Evolutionary conservation across 2,888 invertebrate genomes (phyloP), one percentile per base, ranked within the genome.

Genomic region (Drosophila peninsularis): DNA sequence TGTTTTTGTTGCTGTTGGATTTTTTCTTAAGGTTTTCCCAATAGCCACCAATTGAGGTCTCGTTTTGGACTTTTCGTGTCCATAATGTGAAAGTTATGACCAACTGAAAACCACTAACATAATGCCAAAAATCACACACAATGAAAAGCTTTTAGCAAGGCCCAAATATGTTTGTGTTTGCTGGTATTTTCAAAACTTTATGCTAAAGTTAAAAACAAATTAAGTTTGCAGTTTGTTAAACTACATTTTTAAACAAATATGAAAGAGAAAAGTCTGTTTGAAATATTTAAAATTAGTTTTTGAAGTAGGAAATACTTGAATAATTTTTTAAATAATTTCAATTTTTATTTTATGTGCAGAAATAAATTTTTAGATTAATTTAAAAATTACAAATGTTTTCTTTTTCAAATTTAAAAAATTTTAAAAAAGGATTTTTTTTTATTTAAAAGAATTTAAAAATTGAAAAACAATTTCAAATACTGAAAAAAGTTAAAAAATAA

Each of bases 21-120:
- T 62, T 71, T 61, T 71, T 61, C 60, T 50, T 61, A 61, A 61
- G 57, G 73, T 61, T 78, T 77, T 75, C 50, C 73, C 78, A 67
- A 75, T 75, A 73, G 19, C 67, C 49, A 67, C 49, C 72, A 72
- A 77, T 77, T 65, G 72, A 49, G 52, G 62, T 44, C 58, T 32
- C 45, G 41, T 53, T 73, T 61, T 65, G 19, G 72, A 60, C 42
- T 64, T 57, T 64, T 56, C 34, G 49, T 37, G 44, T 32, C 47
- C 75, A 73, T 65, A 76, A 76, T 78, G 78, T 60, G 65, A 78
- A 76, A 76, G 76, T 78, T 76, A 60, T 74, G 78, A 36, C 61
- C 57, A 58, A 56, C 54, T 55, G 62, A 45, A 62, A 45, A 45
- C 41, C 65, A 44, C 65, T 63, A 71, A 41, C 41, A 54, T 54